Evolutionary conservation across 1,140 invertebrate genomes (phyloP), one percentile per base, ranked within the genome.

Genomic region (Habropoda laboriosa): DNA sequence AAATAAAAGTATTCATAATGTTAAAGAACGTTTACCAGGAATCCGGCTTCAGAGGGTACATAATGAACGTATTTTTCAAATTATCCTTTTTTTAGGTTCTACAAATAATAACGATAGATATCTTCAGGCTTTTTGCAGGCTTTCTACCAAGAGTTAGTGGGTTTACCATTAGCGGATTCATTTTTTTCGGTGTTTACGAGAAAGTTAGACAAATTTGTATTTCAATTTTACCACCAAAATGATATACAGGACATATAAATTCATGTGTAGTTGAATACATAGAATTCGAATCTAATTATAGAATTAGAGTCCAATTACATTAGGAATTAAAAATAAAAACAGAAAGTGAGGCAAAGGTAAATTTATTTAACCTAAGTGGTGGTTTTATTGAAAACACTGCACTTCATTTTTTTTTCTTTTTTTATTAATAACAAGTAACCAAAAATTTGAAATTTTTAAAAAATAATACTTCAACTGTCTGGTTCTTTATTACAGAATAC

Each of bases 131-230:
- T 58, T 99, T 98, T 93, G 96, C 98, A 66, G 99, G 99, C 18
- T 94, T 98, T 67, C 87, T 96, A 18, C 98, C 98, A 2, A 93
- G 99, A 79, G 95, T 97, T 12, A 88, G 96, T 12, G 98, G 97
- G 93, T 98, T 99, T 83, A 97, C 97, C 68, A 85, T 99, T 21
- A 98, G 98, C 5, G 99, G 98, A 2, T 97, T 96, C 75, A 95
- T 99, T 75, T 99, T 99, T 92, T 98, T 99, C 90, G 98, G 98
- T n/a, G 95, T 96, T 38, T 99, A 99, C 91, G 98, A 97, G 83
- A 91, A 95, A 88, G 91, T 93, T 27, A 93, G 90, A 86, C 89
- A 86, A 70, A 49, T 82, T 55, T 86, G 61, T 64, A 53, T 42
- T 51, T 24, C 75, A 16, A 12, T 55, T n/a, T 58, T 85, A 8